Evolutionary conservation across 1,140 invertebrate species (phyloP).

Genomic region (Caerostris extrusa): DNA sequence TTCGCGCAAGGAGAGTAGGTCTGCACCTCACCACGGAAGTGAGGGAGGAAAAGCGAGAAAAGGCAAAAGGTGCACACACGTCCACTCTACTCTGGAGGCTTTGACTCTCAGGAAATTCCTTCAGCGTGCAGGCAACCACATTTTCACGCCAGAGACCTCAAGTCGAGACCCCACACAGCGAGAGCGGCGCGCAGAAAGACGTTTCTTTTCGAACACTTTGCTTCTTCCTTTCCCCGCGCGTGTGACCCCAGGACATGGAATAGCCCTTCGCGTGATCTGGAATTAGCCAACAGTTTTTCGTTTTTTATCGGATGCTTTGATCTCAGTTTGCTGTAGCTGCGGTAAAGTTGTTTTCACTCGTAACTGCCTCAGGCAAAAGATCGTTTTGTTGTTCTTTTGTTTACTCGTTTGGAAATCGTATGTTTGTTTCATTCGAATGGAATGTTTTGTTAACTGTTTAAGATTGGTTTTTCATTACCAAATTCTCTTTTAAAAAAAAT

Average conservation of each 20-base stretch:
- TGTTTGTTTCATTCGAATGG: neutral
- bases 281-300: constrained; percentile 2
- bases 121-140: neutral
- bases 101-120: constrained; percentile 49
- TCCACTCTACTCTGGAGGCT: constrained; percentile 73
- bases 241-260: neutral
- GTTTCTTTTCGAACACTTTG: constrained; percentile 14
- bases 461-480: neutral
- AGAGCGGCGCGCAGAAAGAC: neutral
- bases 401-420: neutral
- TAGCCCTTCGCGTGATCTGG: constrained; percentile 34
- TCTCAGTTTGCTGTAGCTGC: neutral
- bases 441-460: neutral
- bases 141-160: constrained; percentile 46
- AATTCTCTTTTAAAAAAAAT: no score
- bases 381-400: neutral
- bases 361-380: neutral
- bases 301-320: constrained; percentile 46
- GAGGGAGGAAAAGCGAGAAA: neutral
- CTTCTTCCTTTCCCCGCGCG: neutral
- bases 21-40: constrained; percentile 72
- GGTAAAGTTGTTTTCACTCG: constrained; percentile 24
- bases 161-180: constrained; percentile 2
- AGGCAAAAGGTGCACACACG: constrained; percentile 59
- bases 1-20: constrained; percentile 61